These are phyloP conservation scores for Phodopus roborovskii DNA, from an alignment of 2,113 vertebrate species.

Conservation along the genomic window DNA sequence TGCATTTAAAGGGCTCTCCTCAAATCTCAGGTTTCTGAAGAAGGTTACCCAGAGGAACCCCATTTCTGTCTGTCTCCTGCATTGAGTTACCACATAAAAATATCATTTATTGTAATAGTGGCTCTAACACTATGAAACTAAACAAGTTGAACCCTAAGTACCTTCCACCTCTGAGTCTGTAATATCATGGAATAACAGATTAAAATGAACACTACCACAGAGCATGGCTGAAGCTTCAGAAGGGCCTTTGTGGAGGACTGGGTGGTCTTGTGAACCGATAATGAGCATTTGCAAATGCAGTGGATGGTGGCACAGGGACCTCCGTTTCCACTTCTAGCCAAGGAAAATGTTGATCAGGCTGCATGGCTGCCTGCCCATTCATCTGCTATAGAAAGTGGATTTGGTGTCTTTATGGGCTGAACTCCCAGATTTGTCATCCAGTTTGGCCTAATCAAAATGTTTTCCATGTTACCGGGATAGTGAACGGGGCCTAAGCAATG, in stretches of 20 bases:
- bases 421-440: slow-evolving; percentile 75
- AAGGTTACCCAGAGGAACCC: slow-evolving; percentile 22
- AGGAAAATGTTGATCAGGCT: slow-evolving; percentile 69
- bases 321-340: slow-evolving; percentile 57
- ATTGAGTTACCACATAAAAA: background rate
- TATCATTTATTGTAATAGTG: background rate
- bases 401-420: slow-evolving; percentile 55
- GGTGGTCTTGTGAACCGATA: background rate
- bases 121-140: background rate
- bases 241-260: background rate
- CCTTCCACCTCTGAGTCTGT: background rate
- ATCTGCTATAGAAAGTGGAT: slow-evolving; percentile 75
- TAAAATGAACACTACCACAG: background rate
- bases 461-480: slow-evolving; percentile 75
- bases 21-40: slow-evolving; percentile 29
- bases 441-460: slow-evolving; percentile 80
- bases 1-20: slow-evolving; percentile 24
- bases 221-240: background rate
- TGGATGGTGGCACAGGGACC: background rate
- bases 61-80: slow-evolving; percentile 18
- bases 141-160: background rate
- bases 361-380: slow-evolving; percentile 56
- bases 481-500: slow-evolving; percentile 72
- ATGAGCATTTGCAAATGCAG: background rate
- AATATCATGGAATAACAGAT: background rate